phyloP scores from a whole-genome alignment of 2,888 invertebrate species.

The Ypsolopha scabrella region DNA sequence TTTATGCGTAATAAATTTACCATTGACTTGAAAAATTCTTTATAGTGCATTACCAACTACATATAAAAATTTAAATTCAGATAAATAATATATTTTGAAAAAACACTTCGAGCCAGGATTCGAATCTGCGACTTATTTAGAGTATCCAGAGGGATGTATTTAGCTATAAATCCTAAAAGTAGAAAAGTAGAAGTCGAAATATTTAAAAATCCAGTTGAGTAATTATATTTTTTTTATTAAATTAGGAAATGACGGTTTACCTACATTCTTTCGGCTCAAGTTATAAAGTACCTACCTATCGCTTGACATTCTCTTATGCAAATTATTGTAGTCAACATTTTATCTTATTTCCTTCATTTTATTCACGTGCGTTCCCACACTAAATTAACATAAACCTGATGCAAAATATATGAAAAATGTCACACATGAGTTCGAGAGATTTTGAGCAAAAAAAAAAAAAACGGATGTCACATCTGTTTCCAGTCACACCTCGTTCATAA shows the following conservation, averaged over 20 bases:
- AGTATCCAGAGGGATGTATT: too few relatives aligned
- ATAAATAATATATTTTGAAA: not conserved
- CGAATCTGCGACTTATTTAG: too few relatives aligned
- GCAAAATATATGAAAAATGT: conserved; percentile 18
- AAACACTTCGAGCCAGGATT: too few relatives aligned
- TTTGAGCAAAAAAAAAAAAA: conserved; percentile 27
- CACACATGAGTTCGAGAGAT: conserved; percentile 25
- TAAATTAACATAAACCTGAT: not conserved
- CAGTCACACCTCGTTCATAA: conserved; percentile 23
- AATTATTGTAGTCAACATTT: conserved; percentile 11
- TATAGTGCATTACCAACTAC: too few relatives aligned
- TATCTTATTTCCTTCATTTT: too few relatives aligned
- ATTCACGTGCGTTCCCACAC: conserved; percentile 3
- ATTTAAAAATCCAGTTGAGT: too few relatives aligned
- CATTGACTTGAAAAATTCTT: too few relatives aligned
- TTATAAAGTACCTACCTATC: not conserved
- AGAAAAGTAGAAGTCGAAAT: too few relatives aligned
- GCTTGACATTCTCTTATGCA: not conserved
- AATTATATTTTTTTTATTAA: too few relatives aligned
- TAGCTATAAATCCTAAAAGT: too few relatives aligned
- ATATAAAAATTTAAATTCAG: not conserved
- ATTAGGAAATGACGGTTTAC: too few relatives aligned
- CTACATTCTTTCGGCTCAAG: not conserved
- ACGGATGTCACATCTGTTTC: conserved; percentile 41
- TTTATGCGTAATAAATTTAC: too few relatives aligned